Conservation (phyloP, 2,797 vertebrate genomes). For the Pteronotus mesoamericanus region DNA sequence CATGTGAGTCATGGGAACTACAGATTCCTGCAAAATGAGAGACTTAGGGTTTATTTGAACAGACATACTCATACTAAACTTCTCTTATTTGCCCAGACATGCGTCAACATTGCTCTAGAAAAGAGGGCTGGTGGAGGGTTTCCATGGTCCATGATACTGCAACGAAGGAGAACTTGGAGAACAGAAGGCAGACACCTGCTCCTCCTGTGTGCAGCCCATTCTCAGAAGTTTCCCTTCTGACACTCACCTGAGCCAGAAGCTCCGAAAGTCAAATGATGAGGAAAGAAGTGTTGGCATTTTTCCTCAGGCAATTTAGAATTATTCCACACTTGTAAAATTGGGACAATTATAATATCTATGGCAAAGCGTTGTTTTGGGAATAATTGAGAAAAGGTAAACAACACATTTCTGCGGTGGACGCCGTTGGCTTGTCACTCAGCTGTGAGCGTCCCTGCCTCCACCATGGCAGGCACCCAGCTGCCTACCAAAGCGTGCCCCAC, state of each 20-base stretch:
- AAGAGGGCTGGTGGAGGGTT: neutral
- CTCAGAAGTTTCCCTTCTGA: neutral
- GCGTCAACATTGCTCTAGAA: conserved; percentile 36
- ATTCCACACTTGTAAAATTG: neutral
- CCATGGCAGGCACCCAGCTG: neutral
- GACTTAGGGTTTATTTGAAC: conserved; percentile 17
- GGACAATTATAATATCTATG: neutral
- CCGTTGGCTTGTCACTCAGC: neutral
- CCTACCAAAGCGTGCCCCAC: neutral
- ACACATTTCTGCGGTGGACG: neutral
- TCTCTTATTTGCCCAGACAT: conserved; percentile 58
- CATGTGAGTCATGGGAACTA: neutral
- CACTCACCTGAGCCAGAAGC: neutral
- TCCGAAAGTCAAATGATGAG: neutral
- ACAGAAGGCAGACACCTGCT: neutral
- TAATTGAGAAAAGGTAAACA: neutral
- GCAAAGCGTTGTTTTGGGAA: neutral
- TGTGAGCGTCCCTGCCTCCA: neutral
- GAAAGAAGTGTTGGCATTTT: neutral
- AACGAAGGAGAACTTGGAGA: neutral
- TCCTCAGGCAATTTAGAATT: neutral
- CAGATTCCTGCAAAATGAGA: conserved; percentile 21
- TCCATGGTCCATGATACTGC: neutral
- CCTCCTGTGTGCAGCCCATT: neutral
- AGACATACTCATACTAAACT: neutral